Evolutionary conservation across 2,797 vertebrate species (phyloP), one percentile per base, ranked within the genome.

Genomic region (Galagoides demidoff): DNA sequence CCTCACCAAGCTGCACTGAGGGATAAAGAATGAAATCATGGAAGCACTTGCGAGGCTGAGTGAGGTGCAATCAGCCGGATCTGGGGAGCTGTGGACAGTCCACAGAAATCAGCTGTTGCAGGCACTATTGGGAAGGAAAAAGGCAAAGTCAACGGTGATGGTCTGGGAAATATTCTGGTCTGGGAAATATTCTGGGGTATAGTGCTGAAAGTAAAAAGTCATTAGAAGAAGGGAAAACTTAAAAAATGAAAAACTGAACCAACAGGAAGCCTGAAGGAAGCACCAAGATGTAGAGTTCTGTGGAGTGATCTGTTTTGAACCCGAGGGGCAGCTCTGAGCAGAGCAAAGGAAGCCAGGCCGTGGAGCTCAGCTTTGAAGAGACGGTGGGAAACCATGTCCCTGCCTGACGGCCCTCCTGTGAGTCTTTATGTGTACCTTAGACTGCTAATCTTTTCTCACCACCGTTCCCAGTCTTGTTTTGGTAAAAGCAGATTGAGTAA

Each of bases 361-460:
- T 11, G 43, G 31, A 34, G n/a, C 66, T 34, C n/a, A 1, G 37
- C 23, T 76, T 85, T 86, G 52, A 12, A 68, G 61, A 34, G 37
- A 94, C 70, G 8, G 66, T 27, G 49, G 34, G 29, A 77, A 81
- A 19, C 8, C 12, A 2, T 37, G 16, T 25, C 45, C 64, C 57
- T 90, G 45, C 59, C 55, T n/a, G 27, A 77, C 2, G 6, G n/a
- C 49, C 34, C 68, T 83, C 37, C 55, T 20, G 9, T 45, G 83
- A 86, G 61, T 84, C 83, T 94, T 86, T 78, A 79, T 10, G 16
- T 74, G 63, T 29, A n/a, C 88, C 64, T 94, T 59, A 88, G 78
- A 70, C 7, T 85, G 34, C 59, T 3, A 3, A 45, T 63, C 86
- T 31, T 14, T 22, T 96, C 89, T 81, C 55, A 2, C 39, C 89